These are phyloP conservation scores for Drosophila persimilis DNA, from an alignment of 1,140 invertebrate species.

Conservation along the genomic window DNA sequence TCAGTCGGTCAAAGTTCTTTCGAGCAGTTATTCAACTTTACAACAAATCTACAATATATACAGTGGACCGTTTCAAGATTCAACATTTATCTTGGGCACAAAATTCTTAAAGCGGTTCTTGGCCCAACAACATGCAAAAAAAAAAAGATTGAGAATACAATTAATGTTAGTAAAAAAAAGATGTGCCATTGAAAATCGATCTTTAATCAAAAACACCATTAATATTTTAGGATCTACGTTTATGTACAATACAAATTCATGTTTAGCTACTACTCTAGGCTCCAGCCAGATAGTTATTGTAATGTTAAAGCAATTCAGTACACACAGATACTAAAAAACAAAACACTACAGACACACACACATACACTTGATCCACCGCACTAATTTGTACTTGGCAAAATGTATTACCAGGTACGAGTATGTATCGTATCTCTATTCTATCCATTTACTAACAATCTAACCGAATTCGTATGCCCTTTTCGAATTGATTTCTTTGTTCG, in stretches of 20 bases:
- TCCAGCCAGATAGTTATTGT: conserved; percentile 49
- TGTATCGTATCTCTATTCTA: conserved; percentile 28
- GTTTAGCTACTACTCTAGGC: conserved; percentile 44
- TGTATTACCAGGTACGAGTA: conserved; percentile 5
- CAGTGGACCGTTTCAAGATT: conserved; percentile 20
- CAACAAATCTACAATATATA: conserved; percentile 13
- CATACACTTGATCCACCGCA: conserved; percentile 66
- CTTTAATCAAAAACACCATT: conserved; percentile 66
- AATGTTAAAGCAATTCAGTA: conserved; percentile 41
- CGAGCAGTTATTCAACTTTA: conserved; percentile 20
- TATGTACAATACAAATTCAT: conserved; percentile 63
- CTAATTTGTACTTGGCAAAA: conserved; percentile 65
- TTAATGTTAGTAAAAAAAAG: conserved; percentile 39
- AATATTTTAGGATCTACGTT: conserved; percentile 60
- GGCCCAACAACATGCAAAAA: conserved; percentile 17
- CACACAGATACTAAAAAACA: conserved; percentile 13
- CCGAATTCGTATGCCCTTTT: conserved; percentile 26
- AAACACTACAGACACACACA: conserved; percentile 9
- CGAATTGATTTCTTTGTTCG: conserved; percentile 48
- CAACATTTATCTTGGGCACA: conserved; percentile 14
- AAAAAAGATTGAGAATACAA: conserved; percentile 12
- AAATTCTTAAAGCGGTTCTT: not conserved
- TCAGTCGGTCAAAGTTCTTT: conserved; percentile 4
- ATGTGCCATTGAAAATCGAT: conserved; percentile 71
- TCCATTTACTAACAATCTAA: conserved; percentile 48